These are phyloP conservation scores for Drosophila nigricruria DNA, from an alignment of 2,888 invertebrate genomes.

Conservation along the genomic window DNA sequence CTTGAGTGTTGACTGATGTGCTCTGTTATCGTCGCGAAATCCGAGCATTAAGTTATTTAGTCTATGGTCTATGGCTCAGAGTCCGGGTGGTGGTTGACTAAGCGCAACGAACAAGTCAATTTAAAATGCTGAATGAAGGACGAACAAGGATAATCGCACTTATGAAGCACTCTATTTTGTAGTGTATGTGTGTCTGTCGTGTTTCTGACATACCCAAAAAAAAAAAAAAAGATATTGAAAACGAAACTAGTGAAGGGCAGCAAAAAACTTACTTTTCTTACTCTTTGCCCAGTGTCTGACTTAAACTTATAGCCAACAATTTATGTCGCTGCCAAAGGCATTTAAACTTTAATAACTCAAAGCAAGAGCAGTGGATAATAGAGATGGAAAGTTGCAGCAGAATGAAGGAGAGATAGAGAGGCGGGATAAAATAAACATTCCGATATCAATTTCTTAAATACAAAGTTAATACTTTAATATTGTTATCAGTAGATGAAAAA, in stretches of 20 bases:
- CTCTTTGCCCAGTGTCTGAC: no score
- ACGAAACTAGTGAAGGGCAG: conserved; percentile 41
- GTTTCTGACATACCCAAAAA: conserved; percentile 46
- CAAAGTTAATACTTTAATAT: conserved; percentile 5
- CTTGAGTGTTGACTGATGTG: conserved; percentile 39
- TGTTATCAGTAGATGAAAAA: no score
- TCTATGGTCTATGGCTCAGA: no score
- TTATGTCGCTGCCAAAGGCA: conserved; percentile 64
- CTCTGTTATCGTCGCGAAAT: conserved; percentile 57
- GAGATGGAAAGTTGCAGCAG: not conserved
- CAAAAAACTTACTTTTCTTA: conserved; percentile 16
- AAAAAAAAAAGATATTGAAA: conserved; percentile 59
- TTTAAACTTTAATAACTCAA: conserved; percentile 44
- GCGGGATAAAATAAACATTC: not conserved
- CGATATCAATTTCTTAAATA: conserved; percentile 14
- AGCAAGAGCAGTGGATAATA: not conserved
- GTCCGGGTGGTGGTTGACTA: conserved; percentile 11
- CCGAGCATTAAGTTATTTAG: conserved; percentile 71
- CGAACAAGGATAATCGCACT: conserved; percentile 51
- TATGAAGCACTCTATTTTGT: conserved; percentile 25
- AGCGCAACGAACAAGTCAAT: conserved; percentile 54
- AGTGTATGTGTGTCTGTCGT: conserved; percentile 1
- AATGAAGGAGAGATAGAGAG: not conserved
- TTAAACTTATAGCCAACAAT: conserved; percentile 51
- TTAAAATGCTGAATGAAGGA: conserved; percentile 40